Evolutionary conservation across 2,888 invertebrate species (phyloP).

Genomic region (Aquatica leii): DNA sequence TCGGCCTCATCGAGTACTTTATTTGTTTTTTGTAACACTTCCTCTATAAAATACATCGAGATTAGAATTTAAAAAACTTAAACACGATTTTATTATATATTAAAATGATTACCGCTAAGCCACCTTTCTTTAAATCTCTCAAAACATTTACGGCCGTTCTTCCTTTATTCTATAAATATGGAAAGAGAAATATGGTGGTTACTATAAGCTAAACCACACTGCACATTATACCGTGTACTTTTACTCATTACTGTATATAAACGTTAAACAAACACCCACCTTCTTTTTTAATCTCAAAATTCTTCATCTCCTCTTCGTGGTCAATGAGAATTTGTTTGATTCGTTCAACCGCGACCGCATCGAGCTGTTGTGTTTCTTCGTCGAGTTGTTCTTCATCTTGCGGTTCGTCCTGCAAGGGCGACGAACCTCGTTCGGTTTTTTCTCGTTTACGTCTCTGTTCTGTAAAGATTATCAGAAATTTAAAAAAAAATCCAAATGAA

Average conservation of each 20-base stretch:
- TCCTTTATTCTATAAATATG: not conserved
- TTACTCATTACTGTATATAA: not conserved
- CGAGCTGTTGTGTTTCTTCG: slow-evolving; percentile 76
- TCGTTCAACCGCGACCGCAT: slow-evolving; percentile 77
- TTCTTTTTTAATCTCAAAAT: slow-evolving; percentile 72
- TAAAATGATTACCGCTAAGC: not conserved
- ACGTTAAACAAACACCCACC: slow-evolving; percentile 55
- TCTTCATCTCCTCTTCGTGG: slow-evolving; percentile 80
- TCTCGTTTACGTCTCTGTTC: slow-evolving; percentile 67
- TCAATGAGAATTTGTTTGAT: slow-evolving; percentile 85
- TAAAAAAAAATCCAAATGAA: too few species aligned
- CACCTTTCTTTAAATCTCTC: not conserved
- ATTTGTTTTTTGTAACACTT: slow-evolving; percentile 70
- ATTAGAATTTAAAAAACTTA: not conserved
- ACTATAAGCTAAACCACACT: not conserved
- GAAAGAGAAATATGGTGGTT: not conserved
- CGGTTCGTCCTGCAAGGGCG: slow-evolving; percentile 66
- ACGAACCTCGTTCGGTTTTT: slow-evolving; percentile 63
- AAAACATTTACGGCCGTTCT: not conserved
- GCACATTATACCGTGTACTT: too few species aligned
- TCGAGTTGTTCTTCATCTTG: slow-evolving; percentile 75
- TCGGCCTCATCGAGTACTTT: slow-evolving; percentile 83
- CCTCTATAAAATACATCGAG: slow-evolving; percentile 63
- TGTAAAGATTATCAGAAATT: too few species aligned
- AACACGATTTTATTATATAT: not conserved